Percentiles rank a stretch among this genome's conserved stretches.
phyloP scores from a whole-genome alignment of 2,113 vertebrate genomes.

The Lepus europaeus region DNA sequence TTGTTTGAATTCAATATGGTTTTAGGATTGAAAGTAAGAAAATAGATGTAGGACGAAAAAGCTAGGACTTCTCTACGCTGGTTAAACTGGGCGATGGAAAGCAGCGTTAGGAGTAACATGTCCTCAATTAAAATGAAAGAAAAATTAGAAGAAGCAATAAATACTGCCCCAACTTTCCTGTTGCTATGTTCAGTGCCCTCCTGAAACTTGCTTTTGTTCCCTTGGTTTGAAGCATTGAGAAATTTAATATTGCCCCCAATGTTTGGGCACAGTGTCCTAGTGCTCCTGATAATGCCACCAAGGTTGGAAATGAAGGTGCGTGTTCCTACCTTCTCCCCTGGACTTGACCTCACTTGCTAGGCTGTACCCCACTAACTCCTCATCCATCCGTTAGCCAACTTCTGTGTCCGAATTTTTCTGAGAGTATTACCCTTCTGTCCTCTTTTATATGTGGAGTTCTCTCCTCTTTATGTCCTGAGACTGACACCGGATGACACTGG shows the following conservation, averaged over 20 bases:
- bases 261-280: conserved; percentile 16
- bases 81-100: conserved; percentile 46
- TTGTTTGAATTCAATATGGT: conserved; percentile 41
- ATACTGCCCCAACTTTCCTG: neutral
- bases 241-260: neutral
- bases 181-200: neutral
- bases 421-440: conserved; percentile 60
- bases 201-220: neutral
- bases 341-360: conserved; percentile 60
- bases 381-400: neutral
- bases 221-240: conserved; percentile 51
- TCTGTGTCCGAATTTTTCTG: conserved; percentile 70
- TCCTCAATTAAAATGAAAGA: conserved; percentile 45
- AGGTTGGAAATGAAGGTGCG: conserved; percentile 27
- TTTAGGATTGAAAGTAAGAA: conserved; percentile 63
- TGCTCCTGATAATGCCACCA: conserved; percentile 8
- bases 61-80: conserved; percentile 11
- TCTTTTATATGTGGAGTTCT: conserved; percentile 67
- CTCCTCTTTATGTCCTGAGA: conserved; percentile 64
- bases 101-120: conserved; percentile 18
- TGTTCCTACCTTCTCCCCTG: conserved; percentile 2
- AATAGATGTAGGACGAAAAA: conserved; percentile 55
- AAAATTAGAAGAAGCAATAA: conserved; percentile 50
- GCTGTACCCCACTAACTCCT: conserved; percentile 13
- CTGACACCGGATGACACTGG: conserved; percentile 65